Conservation (phyloP, 1,140 invertebrate genomes). For the Lasaia peninsularis region DNA sequence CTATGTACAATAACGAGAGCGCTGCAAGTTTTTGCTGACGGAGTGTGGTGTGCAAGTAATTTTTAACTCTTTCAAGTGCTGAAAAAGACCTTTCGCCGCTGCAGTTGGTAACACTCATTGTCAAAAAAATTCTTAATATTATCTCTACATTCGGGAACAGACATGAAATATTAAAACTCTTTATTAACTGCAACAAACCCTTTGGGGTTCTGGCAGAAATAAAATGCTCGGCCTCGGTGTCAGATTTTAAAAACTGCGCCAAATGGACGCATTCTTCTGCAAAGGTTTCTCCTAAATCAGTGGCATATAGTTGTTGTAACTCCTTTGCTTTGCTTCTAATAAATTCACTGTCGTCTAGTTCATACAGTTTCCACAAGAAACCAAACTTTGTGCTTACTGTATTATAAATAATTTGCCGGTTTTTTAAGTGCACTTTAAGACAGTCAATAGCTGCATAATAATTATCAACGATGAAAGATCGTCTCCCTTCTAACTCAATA, state of each 20-base stretch:
- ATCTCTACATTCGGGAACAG: conserved; percentile 1
- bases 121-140: conserved; percentile 20
- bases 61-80: not conserved
- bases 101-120: conserved; percentile 17
- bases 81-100: conserved; percentile 10
- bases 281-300: conserved; percentile 4
- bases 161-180: conserved; percentile 11
- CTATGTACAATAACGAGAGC: not conserved
- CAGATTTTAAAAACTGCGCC: conserved; percentile 11
- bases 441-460: conserved; percentile 21
- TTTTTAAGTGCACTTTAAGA: conserved; percentile 21
- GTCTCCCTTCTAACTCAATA: conserved; percentile 19
- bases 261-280: conserved; percentile 13
- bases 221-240: conserved; percentile 5
- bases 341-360: conserved; percentile 7
- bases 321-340: conserved; percentile 14
- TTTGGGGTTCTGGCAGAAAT: not conserved
- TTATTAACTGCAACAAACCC: conserved; percentile 14
- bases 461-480: conserved; percentile 22
- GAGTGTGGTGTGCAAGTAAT: not conserved
- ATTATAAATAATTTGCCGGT: conserved; percentile 16
- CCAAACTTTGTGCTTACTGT: conserved; percentile 13
- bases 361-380: conserved; percentile 7
- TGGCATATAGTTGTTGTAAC: conserved; percentile 7
- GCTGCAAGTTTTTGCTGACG: conserved; percentile 12